Percentiles rank a stretch among this genome's conserved stretches.
Conservation (phyloP, 1,140 invertebrate species). For the Drosophila saltans region DNA sequence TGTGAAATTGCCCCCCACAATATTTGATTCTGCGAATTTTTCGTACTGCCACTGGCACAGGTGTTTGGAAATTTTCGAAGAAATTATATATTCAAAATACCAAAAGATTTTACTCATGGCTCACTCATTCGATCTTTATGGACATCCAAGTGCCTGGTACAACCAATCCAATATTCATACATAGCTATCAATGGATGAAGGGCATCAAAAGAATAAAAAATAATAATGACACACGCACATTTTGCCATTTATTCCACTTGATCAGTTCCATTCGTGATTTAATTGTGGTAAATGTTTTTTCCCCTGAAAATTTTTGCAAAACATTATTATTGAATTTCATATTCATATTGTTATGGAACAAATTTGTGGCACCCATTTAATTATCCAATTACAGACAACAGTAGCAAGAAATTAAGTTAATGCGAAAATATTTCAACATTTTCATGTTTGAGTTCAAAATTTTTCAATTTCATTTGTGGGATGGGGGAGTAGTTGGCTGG, state of each 20-base stretch:
- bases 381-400: conserved; percentile 69
- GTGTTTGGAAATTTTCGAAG: no score
- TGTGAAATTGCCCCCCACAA: background rate
- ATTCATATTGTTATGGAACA: conserved; percentile 50
- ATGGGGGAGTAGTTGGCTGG: conserved; percentile 1
- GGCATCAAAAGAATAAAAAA: background rate
- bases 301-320: conserved; percentile 32
- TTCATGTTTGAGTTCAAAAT: conserved; percentile 23
- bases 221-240: conserved; percentile 17
- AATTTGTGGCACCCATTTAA: conserved; percentile 68
- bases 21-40: no score
- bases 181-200: background rate
- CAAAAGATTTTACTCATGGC: no score
- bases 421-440: conserved; percentile 49
- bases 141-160: background rate
- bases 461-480: conserved; percentile 36
- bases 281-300: conserved; percentile 47
- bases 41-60: no score
- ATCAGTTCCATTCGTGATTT: conserved; percentile 52
- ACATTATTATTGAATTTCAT: conserved; percentile 62
- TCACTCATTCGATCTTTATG: background rate
- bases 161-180: background rate
- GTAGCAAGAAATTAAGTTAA: conserved; percentile 58
- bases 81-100: no score
- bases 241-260: conserved; percentile 49